Percentiles rank a stretch among this genome's conserved stretches.
Conservation (phyloP, 2,888 invertebrate species). For the Argynnis bischoffii region DNA sequence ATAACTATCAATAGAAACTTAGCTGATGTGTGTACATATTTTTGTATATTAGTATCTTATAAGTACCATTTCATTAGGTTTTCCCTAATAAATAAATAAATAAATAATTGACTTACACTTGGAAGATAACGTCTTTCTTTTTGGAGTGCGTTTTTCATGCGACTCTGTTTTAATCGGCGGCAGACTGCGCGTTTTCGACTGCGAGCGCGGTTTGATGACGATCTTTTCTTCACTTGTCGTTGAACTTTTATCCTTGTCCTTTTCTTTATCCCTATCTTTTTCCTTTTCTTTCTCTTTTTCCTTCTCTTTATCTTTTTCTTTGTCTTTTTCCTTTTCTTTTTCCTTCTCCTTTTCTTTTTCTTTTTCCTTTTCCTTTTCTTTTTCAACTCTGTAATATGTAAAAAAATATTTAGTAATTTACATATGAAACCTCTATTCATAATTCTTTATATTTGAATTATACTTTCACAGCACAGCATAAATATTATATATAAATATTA, state of each 20-base stretch:
- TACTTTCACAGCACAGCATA: no score
- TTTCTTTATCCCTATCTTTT: conserved; percentile 51
- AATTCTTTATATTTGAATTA: no score
- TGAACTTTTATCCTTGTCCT: conserved; percentile 54
- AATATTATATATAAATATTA: no score
- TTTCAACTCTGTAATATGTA: conserved; percentile 27
- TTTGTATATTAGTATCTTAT: no score
- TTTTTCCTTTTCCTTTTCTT: conserved; percentile 47
- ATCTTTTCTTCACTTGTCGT: conserved; percentile 66
- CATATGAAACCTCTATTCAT: no score
- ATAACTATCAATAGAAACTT: no score
- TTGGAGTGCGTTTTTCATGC: conserved; percentile 65
- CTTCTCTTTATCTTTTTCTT: conserved; percentile 47
- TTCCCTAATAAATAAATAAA: no score
- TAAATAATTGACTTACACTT: conserved; percentile 56
- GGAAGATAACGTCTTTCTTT: conserved; percentile 63
- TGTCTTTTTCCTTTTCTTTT: conserved; percentile 45
- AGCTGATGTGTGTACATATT: no score
- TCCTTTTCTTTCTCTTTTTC: conserved; percentile 55
- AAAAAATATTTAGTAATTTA: no score
- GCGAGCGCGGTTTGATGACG: conserved; percentile 62
- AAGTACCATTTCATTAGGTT: no score
- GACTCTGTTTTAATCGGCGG: conserved; percentile 59
- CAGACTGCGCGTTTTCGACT: conserved; percentile 65
- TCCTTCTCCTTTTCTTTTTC: conserved; percentile 41